Evolutionary conservation across 2,113 vertebrate genomes (phyloP).

Genomic region (Cynocephalus volans): DNA sequence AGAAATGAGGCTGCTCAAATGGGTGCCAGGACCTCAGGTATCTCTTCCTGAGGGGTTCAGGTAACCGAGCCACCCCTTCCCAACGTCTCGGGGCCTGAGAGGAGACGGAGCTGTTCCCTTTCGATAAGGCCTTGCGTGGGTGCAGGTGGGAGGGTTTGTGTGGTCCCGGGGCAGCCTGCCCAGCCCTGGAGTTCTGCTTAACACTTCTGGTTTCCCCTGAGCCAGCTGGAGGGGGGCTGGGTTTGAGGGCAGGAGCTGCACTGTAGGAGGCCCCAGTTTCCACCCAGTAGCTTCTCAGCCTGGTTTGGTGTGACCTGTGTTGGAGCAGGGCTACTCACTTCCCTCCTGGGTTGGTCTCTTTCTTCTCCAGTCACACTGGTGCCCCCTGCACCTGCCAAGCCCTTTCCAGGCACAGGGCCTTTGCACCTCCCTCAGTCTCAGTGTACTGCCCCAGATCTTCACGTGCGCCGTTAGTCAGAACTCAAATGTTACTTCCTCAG

Average conservation of each 20-base stretch:
- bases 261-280: background rate
- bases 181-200: background rate
- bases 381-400: background rate
- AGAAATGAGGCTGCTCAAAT: background rate
- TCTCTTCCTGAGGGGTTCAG: background rate
- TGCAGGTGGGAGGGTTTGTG: too few species aligned
- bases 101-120: background rate
- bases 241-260: background rate
- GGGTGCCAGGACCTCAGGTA: background rate
- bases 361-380: background rate
- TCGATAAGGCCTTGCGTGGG: background rate
- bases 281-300: background rate
- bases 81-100: background rate
- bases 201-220: background rate
- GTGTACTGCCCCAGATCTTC: background rate
- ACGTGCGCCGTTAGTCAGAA: background rate
- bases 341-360: background rate
- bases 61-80: background rate
- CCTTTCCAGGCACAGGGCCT: conserved; percentile 20
- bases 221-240: background rate
- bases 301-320: background rate
- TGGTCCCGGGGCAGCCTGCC: background rate
- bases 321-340: background rate
- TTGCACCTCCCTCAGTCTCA: background rate
- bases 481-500: background rate